Evolutionary conservation across 2,797 vertebrate genomes (phyloP).

Genomic region (Cossypha dichroa): DNA sequence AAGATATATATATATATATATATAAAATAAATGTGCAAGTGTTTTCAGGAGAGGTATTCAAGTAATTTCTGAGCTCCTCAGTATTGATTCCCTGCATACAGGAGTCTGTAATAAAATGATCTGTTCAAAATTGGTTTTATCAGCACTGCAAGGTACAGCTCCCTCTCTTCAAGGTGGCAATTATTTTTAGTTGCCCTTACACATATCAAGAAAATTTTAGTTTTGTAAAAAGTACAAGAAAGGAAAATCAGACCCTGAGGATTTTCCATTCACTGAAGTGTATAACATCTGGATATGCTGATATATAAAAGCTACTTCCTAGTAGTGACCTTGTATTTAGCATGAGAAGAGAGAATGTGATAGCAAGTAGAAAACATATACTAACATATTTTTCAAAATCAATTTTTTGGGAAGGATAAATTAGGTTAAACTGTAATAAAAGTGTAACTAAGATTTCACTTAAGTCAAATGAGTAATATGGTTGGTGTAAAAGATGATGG

Average conservation of each 20-base stretch:
- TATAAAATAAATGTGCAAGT: background rate
- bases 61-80: background rate
- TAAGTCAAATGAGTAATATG: background rate
- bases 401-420: background rate
- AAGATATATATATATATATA: background rate
- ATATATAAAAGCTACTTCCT: background rate
- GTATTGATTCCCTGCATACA: background rate
- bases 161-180: background rate
- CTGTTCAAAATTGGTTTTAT: background rate
- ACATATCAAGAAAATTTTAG: background rate
- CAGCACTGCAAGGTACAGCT: background rate
- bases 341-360: background rate
- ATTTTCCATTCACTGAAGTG: background rate
- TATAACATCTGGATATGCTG: background rate
- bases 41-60: background rate
- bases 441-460: background rate
- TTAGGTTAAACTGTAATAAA: background rate
- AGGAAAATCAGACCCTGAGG: background rate
- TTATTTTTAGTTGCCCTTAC: background rate
- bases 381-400: background rate
- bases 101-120: background rate
- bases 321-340: background rate
- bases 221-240: background rate
- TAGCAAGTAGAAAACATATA: background rate
- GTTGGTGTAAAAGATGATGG: background rate